These are phyloP conservation scores for Microplitis deprimator DNA, from an alignment of 2,888 invertebrate genomes.

Conservation along the genomic window DNA sequence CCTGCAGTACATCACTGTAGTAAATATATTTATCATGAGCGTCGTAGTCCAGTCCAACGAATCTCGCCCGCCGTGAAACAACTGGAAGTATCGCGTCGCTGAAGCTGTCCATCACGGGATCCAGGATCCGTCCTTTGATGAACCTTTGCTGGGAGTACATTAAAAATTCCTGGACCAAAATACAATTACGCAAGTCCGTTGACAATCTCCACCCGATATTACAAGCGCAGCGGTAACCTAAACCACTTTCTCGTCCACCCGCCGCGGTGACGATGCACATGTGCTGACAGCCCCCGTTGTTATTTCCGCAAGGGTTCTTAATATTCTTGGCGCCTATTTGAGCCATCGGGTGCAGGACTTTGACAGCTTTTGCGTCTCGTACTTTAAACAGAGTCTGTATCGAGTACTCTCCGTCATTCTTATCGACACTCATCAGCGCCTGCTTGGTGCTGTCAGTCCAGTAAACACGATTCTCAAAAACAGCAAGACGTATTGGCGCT, in stretches of 20 bases:
- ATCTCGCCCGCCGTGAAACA: constrained; percentile 90
- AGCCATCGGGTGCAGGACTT: constrained; percentile 84
- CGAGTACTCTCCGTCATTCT: constrained; percentile 84
- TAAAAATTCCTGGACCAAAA: constrained; percentile 87
- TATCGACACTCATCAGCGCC: constrained; percentile 89
- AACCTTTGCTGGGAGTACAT: constrained; percentile 97
- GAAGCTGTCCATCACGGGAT: constrained; percentile 91
- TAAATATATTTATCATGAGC: constrained; percentile 92
- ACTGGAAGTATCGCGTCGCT: constrained; percentile 96
- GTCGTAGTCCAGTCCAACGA: constrained; percentile 96
- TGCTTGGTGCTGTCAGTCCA: constrained; percentile 95
- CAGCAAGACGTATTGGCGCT: constrained; percentile 85
- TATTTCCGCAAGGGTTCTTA: constrained; percentile 86
- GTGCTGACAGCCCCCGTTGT: constrained; percentile 92
- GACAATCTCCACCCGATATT: constrained; percentile 87
- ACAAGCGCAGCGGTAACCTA: constrained; percentile 94
- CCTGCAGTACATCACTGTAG: constrained; percentile 96
- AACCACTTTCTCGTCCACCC: constrained; percentile 75
- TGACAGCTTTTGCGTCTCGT: constrained; percentile 87
- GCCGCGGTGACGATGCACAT: constrained; percentile 93
- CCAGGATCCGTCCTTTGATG: constrained; percentile 92
- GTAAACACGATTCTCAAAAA: constrained; percentile 89
- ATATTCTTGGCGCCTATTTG: constrained; percentile 81
- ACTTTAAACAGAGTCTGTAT: constrained; percentile 86
- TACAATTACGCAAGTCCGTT: constrained; percentile 84